Evolutionary conservation across 2,888 invertebrate genomes (phyloP), one percentile per base, ranked within the genome.

Genomic region (Cyclophora punctaria): DNA sequence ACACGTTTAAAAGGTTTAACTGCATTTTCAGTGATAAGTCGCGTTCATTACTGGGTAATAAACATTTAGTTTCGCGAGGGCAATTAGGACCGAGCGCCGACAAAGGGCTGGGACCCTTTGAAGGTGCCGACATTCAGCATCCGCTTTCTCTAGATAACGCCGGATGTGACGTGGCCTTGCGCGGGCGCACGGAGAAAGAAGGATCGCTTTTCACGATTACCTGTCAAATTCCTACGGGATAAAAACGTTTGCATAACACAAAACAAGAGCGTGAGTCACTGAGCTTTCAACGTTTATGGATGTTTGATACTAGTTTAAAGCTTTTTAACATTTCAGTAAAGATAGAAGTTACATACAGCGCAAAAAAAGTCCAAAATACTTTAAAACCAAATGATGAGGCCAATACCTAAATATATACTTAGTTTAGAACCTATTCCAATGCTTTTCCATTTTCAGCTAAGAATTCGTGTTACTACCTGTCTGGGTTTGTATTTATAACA

Each of bases 201-300:
- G 79, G 73, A 74, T 70, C 73, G 80, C 82, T 85, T 82, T 87
- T 87, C 85, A 85, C 86, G 75, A 80, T 80, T 81, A 78, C 83
- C 71, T 72, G 86, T 82, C 76, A 86, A 70, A 87, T 87, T 87
- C 87, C 86, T 64, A 58, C 57, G 60, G 75, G 73, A 75, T 76
- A 77, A 75, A 69, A 71, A 72, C 62, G 70, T 75, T 75, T 76
- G 66, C 62, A 64, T 63, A 67, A 69, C 56, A 55, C 48, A 37
- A 60, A 67, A 65, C 59, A 59, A 60, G 57, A 59, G 58, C 55
- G 60, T 77, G 80, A 81, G 62, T 82, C 75, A 80, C 57, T 63
- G 66, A 67, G 69, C 65, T 65, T 68, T 62, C 57, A 6, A 34
- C 20, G 6, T 44, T n/a, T 43, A 33, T 5, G 44, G 56, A 37